Conservation (phyloP, 1,140 invertebrate species). For the Saccostrea cuccullata region DNA sequence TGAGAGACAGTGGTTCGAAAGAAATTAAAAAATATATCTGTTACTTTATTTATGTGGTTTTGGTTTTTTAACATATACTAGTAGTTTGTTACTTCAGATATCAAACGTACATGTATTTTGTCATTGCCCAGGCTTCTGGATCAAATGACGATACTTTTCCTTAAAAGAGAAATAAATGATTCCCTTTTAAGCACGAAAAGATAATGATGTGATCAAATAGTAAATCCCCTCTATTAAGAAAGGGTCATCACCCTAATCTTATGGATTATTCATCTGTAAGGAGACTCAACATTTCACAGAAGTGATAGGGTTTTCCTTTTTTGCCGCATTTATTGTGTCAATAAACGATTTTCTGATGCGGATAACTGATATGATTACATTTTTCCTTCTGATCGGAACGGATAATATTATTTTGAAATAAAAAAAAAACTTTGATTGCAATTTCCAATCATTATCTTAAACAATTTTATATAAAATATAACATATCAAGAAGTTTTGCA, state of each 20-base stretch:
- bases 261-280: background rate
- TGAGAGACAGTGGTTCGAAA: too few species aligned
- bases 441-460: too few species aligned
- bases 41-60: too few species aligned
- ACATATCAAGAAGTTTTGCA: too few species aligned
- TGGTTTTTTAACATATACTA: too few species aligned
- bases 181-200: background rate
- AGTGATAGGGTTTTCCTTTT: background rate
- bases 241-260: background rate
- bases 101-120: background rate
- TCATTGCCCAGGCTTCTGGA: background rate
- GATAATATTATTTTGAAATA: too few species aligned
- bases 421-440: too few species aligned
- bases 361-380: constrained; percentile 3
- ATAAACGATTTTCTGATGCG: constrained; percentile 5
- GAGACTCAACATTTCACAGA: constrained; percentile 4
- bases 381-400: background rate
- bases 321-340: background rate
- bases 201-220: background rate
- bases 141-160: background rate
- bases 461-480: too few species aligned
- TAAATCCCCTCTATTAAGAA: background rate
- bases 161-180: background rate
- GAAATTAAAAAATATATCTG: too few species aligned
- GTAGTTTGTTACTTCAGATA: background rate